Percentiles rank a stretch among this genome's conserved stretches.
phyloP scores from a whole-genome alignment of 2,888 invertebrate genomes.

The Pollenia griseotomentosa region DNA sequence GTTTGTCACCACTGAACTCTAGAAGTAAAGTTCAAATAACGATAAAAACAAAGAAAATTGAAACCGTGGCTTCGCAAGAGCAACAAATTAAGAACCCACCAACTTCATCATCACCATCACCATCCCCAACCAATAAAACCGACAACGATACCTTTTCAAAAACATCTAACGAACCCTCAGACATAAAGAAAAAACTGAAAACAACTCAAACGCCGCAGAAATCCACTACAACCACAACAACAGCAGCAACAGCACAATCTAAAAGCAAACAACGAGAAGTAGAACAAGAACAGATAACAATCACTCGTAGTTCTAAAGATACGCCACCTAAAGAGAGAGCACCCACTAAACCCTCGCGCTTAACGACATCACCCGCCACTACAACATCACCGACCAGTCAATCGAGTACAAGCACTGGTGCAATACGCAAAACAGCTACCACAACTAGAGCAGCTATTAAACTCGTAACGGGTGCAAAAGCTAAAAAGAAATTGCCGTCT shows the following conservation, averaged over 20 bases:
- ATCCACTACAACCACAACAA: constrained; percentile 58
- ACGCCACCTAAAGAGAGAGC: constrained; percentile 83
- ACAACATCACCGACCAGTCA: constrained; percentile 68
- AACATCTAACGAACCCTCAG: constrained; percentile 59
- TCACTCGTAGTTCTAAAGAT: constrained; percentile 82
- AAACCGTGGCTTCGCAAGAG: constrained; percentile 66
- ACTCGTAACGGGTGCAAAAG: constrained; percentile 67
- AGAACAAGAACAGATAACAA: constrained; percentile 78
- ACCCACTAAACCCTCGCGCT: constrained; percentile 82
- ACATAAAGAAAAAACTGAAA: constrained; percentile 72
- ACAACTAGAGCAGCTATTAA: constrained; percentile 66
- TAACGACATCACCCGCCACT: constrained; percentile 69
- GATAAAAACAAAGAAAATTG: constrained; percentile 79
- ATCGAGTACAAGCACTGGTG: constrained; percentile 76
- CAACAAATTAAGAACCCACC: constrained; percentile 45
- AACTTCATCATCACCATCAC: constrained; percentile 67
- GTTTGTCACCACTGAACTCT: constrained; percentile 69
- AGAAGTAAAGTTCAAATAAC: constrained; percentile 82
- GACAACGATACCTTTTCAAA: constrained; percentile 35
- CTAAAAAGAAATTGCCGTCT: constrained; percentile 51
- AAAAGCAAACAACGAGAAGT: constrained; percentile 77
- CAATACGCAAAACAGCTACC: constrained; percentile 75
- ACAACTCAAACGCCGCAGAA: constrained; percentile 65
- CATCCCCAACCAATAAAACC: constrained; percentile 54
- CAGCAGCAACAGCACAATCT: constrained; percentile 66